Conservation (phyloP, 2,797 vertebrate species). For the Smutsia gigantea region DNA sequence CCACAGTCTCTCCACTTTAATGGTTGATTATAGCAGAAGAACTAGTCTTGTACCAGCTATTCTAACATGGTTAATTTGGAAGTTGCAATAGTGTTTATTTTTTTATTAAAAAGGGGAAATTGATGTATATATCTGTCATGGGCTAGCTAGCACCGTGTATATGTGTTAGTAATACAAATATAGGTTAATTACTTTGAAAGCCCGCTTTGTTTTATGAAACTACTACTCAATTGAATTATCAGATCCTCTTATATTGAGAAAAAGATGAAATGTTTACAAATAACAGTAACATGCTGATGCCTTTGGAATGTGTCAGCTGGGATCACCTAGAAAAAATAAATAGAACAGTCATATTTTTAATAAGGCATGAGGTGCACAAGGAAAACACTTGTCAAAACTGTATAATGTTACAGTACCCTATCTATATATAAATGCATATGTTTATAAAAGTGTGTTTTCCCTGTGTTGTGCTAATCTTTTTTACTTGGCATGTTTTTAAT, state of each 20-base stretch:
- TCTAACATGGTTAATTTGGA: neutral
- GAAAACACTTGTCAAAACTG: constrained; percentile 76
- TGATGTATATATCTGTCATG: neutral
- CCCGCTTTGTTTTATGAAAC: constrained; percentile 16
- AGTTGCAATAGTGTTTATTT: neutral
- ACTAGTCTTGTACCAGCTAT: neutral
- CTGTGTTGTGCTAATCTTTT: constrained; percentile 64
- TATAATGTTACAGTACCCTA: constrained; percentile 56
- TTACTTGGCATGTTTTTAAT: constrained; percentile 77
- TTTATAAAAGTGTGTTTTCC: constrained; percentile 71
- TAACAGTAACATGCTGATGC: constrained; percentile 53
- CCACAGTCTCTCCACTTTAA: neutral
- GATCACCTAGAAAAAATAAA: constrained; percentile 76
- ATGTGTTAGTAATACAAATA: neutral
- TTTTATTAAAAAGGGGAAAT: constrained; percentile 46
- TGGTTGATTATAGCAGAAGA: neutral
- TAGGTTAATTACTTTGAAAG: constrained; percentile 40
- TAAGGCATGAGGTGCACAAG: constrained; percentile 72
- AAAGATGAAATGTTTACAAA: constrained; percentile 68
- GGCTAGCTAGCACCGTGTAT: neutral
- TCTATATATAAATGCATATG: constrained; percentile 56
- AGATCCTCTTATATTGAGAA: constrained; percentile 14
- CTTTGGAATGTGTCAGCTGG: constrained; percentile 67
- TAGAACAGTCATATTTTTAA: constrained; percentile 74
- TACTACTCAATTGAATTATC: constrained; percentile 35